A percentile compares a stretch with the other conserved stretches of the same genome.
Conservation (phyloP, 1,140 invertebrate genomes). For the Formica exsecta region DNA sequence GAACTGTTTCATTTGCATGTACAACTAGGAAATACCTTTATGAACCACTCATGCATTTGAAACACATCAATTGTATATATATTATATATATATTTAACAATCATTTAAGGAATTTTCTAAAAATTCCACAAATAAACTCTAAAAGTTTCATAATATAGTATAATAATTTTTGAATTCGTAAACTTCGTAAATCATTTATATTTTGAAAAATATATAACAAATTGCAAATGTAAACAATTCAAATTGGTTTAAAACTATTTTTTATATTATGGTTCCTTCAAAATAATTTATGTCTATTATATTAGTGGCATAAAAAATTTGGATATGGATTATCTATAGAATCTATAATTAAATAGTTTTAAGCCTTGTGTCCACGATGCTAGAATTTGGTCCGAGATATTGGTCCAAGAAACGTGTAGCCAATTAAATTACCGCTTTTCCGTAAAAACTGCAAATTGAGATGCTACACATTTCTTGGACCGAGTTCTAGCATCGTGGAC, state of each 20-base stretch:
- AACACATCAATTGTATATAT: neutral
- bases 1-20: constrained; percentile 8
- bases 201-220: neutral
- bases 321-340: neutral
- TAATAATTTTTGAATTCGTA: neutral
- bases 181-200: neutral
- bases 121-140: neutral
- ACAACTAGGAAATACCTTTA: neutral
- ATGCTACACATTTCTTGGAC: too few species aligned
- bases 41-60: constrained; percentile 7
- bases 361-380: too few species aligned
- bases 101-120: neutral
- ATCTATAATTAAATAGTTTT: too few species aligned
- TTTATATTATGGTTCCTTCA: neutral
- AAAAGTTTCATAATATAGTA: neutral
- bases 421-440: too few species aligned
- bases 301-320: neutral
- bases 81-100: neutral
- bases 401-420: too few species aligned
- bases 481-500: too few species aligned
- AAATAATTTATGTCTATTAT: neutral
- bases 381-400: too few species aligned
- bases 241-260: neutral
- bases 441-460: too few species aligned
- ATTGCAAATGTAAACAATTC: neutral